These are phyloP conservation scores for Danio choprae DNA, from an alignment of 2,797 vertebrate genomes.

Conservation along the genomic window DNA sequence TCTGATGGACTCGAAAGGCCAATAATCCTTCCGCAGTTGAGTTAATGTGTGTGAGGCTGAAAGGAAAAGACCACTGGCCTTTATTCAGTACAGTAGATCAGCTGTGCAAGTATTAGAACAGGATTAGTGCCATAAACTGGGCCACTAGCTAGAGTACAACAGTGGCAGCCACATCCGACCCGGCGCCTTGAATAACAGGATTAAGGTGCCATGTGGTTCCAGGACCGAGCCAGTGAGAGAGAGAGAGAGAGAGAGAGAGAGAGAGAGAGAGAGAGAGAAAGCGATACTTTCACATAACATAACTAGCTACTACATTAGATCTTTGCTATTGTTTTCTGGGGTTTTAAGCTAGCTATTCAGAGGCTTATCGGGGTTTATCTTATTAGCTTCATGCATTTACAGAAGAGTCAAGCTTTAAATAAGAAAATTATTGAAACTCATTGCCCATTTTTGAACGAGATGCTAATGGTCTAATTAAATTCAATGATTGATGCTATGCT, in stretches of 20 bases:
- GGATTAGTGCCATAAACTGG: slow-evolving; percentile 16
- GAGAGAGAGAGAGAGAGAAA: not conserved
- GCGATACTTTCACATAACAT: not conserved
- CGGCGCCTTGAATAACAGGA: not conserved
- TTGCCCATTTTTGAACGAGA: too few relatives aligned
- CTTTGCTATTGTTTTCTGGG: slow-evolving; percentile 3
- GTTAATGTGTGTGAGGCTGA: not conserved
- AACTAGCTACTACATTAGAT: not conserved
- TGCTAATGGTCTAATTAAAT: too few relatives aligned
- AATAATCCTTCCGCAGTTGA: not conserved
- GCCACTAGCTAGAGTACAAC: slow-evolving; percentile 3
- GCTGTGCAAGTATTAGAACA: slow-evolving; percentile 23
- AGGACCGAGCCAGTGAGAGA: not conserved
- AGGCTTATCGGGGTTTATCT: not conserved
- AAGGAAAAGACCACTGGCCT: not conserved
- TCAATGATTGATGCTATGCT: too few relatives aligned
- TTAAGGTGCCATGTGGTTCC: slow-evolving; percentile 25
- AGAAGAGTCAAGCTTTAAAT: too few relatives aligned
- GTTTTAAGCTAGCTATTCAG: not conserved
- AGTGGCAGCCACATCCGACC: slow-evolving; percentile 13
- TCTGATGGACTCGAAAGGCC: not conserved
- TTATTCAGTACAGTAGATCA: slow-evolving; percentile 5
- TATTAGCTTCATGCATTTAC: not conserved
- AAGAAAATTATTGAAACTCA: too few relatives aligned
- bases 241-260: not conserved